Evolutionary conservation across 1,140 invertebrate genomes (phyloP), one percentile per base, ranked within the genome.

Genomic region (Solen grandis): DNA sequence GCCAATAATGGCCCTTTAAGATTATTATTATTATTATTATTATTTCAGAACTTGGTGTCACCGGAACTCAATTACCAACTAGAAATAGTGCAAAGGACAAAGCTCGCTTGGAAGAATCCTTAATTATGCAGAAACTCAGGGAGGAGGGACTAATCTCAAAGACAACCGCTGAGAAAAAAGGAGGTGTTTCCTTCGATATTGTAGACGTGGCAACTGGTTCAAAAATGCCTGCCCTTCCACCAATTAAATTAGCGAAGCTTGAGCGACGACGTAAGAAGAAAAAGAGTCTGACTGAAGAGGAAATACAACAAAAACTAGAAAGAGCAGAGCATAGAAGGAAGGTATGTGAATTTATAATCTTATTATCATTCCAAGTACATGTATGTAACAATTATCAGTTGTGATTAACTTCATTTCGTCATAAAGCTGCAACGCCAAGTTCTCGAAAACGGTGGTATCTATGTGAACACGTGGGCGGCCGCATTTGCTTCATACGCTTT

Each of bases 131-230:
- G 68, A 83, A 85, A 50, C 84, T 92, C 0, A 68, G 88, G 46
- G 87, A 92, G 52, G 92, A 92, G 79, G 92, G 92, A 2, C 84
- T 92, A 3, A 91, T 92, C 35, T 63, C 88, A 31, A 85, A 87
- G 66, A 87, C 90, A 31, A 85, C 81, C 19, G 66, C 84, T 1
- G 77, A 86, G 76, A 83, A 90, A 19, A 77, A 84, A 19, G 89
- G 89, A n/a, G 92, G 91, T 36, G 63, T 92, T 19, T 87, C 88
- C 57, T 92, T 89, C 73, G 88, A 90, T 22, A 85, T 90, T 25
- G 82, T 87, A 13, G 72, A 75, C 19, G 74, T 79, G 14, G 59
- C 57, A 14, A 46, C 16, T 22, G 75, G 54, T 5, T 27, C 35
- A 31, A 78, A 78, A 38, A 55, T 80, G 1, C 57, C 66, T 0